phyloP scores from a whole-genome alignment of 2,888 invertebrate genomes.

The Apamea crenata region DNA sequence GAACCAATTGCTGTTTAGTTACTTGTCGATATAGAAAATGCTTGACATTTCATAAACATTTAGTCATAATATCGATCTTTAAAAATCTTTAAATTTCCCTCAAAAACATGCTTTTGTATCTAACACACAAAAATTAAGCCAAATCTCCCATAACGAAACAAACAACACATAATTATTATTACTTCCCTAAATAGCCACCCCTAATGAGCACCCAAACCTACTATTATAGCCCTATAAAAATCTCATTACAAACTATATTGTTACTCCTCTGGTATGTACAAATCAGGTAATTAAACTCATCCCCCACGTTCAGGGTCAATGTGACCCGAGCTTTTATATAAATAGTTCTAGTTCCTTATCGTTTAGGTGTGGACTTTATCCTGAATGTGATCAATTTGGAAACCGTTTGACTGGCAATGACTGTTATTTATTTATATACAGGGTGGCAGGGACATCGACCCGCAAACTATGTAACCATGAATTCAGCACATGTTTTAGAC shows the following conservation, averaged over 20 bases:
- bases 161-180: slow-evolving; percentile 23
- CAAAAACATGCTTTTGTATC: no score
- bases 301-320: slow-evolving; percentile 46
- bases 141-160: slow-evolving; percentile 3
- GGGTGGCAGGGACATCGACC: no score
- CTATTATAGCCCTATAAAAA: slow-evolving; percentile 29
- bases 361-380: slow-evolving; percentile 39
- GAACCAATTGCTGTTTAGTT: not conserved
- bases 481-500: no score
- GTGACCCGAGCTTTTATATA: slow-evolving; percentile 42
- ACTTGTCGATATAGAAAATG: not conserved
- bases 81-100: not conserved
- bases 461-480: no score
- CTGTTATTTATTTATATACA: no score
- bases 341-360: slow-evolving; percentile 44
- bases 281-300: slow-evolving; percentile 45
- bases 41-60: not conserved
- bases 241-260: slow-evolving; percentile 46
- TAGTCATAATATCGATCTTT: not conserved
- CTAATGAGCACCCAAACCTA: slow-evolving; percentile 16
- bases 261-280: slow-evolving; percentile 10
- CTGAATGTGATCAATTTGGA: slow-evolving; percentile 26
- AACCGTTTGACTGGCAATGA: not conserved
- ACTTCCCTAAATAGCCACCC: not conserved
- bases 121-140: not conserved